Percentiles rank a stretch among this genome's conserved stretches.
Evolutionary conservation across 1,140 invertebrate species (phyloP).

Genomic region (Leptinotarsa texana): DNA sequence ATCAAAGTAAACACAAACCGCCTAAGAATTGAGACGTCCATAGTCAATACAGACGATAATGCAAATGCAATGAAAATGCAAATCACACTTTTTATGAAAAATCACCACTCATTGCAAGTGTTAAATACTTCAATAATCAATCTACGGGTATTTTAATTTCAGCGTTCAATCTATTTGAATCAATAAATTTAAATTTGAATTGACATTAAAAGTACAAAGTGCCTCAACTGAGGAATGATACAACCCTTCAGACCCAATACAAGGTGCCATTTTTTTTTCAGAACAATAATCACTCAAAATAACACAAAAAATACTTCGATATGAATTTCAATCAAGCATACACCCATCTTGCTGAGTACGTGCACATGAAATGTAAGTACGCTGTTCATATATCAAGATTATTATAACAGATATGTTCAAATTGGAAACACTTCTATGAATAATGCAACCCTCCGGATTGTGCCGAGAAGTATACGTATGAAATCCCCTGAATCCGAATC

Average conservation of each 20-base stretch:
- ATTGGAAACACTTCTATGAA: constrained; percentile 18
- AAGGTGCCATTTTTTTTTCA: neutral
- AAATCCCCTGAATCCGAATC: constrained; percentile 9
- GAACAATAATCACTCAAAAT: neutral
- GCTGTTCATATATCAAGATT: constrained; percentile 20
- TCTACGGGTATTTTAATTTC: no score
- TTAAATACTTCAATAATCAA: neutral
- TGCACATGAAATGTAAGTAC: constrained; percentile 15
- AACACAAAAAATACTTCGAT: neutral
- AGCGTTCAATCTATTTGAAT: neutral
- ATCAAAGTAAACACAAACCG: neutral
- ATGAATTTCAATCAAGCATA: constrained; percentile 1
- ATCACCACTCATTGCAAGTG: neutral
- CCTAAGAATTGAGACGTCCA: neutral
- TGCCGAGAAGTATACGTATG: constrained; percentile 11
- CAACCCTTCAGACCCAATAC: no score
- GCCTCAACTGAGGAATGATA: neutral
- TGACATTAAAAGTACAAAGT: neutral
- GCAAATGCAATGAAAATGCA: no score
- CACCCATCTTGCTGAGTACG: neutral
- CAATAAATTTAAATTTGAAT: neutral
- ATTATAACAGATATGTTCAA: constrained; percentile 18
- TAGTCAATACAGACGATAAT: neutral
- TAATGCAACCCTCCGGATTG: constrained; percentile 16
- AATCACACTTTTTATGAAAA: neutral